Evolutionary conservation across 2,113 vertebrate genomes (phyloP).

Genomic region (Trochalopteron elliotii): DNA sequence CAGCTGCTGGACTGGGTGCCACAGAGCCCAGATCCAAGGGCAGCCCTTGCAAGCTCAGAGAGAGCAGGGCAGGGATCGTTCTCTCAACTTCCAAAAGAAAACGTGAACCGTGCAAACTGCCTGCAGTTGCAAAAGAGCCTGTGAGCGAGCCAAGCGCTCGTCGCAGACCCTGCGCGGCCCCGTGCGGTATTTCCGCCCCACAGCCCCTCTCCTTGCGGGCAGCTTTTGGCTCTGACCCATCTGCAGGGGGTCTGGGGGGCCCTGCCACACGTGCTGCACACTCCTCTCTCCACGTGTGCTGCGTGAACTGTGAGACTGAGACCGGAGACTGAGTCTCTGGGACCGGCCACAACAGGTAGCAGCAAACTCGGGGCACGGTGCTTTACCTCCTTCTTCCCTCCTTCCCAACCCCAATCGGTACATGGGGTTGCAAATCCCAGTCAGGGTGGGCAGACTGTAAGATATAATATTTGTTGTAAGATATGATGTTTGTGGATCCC

Average conservation of each 20-base stretch:
- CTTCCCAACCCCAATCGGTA: not conserved
- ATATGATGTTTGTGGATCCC: not conserved
- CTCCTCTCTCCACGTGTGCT: not conserved
- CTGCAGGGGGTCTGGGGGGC: not conserved
- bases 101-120: not conserved
- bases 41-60: not conserved
- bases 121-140: not conserved
- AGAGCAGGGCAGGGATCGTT: not conserved
- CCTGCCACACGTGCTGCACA: not conserved
- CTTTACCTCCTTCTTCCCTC: not conserved
- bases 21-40: not conserved
- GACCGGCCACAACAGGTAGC: not conserved
- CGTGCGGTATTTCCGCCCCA: not conserved
- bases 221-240: not conserved
- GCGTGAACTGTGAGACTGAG: accelerated
- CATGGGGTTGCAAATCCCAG: not conserved
- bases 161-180: not conserved
- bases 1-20: not conserved
- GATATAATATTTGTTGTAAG: not conserved
- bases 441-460: not conserved
- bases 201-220: not conserved
- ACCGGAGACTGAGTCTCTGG: not conserved
- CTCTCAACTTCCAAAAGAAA: not conserved
- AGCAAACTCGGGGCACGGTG: accelerated
- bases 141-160: not conserved